Conservation (phyloP, 2,888 invertebrate species). For the Napeogenes inachia region DNA sequence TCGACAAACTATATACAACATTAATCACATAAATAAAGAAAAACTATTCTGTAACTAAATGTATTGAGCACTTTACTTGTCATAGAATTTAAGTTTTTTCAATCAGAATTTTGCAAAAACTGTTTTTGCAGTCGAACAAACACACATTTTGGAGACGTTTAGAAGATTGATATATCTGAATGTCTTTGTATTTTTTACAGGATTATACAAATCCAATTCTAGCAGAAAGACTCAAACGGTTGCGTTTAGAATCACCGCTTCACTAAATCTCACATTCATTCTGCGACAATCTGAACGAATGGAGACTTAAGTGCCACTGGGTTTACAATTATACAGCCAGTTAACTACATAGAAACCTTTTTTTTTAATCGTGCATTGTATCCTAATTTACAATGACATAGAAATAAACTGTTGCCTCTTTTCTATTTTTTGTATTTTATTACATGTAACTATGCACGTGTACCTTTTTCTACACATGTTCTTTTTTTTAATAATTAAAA, state of each 20-base stretch:
- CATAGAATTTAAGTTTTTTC: background rate
- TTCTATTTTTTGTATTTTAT: background rate
- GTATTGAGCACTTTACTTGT: slow-evolving; percentile 8
- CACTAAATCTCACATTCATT: slow-evolving; percentile 39
- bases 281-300: slow-evolving; percentile 40
- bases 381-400: background rate
- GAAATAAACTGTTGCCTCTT: background rate
- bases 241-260: slow-evolving; percentile 42
- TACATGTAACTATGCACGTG: background rate
- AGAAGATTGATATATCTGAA: slow-evolving; percentile 45
- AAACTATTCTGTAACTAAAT: slow-evolving; percentile 35
- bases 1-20: too few relatives aligned
- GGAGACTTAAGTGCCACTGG: slow-evolving; percentile 40
- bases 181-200: slow-evolving; percentile 49
- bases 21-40: too few relatives aligned
- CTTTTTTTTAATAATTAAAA: background rate
- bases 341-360: slow-evolving; percentile 28
- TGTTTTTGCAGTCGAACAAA: slow-evolving; percentile 39
- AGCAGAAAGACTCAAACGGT: slow-evolving; percentile 38
- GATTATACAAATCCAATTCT: slow-evolving; percentile 61
- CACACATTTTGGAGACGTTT: slow-evolving; percentile 43
- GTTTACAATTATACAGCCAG: slow-evolving; percentile 44
- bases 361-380: slow-evolving; percentile 5
- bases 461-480: too few relatives aligned
- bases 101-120: slow-evolving; percentile 14